Evolutionary conservation across 2,113 vertebrate genomes (phyloP), one percentile per base, ranked within the genome.

Genomic region (Gymnogyps californianus): DNA sequence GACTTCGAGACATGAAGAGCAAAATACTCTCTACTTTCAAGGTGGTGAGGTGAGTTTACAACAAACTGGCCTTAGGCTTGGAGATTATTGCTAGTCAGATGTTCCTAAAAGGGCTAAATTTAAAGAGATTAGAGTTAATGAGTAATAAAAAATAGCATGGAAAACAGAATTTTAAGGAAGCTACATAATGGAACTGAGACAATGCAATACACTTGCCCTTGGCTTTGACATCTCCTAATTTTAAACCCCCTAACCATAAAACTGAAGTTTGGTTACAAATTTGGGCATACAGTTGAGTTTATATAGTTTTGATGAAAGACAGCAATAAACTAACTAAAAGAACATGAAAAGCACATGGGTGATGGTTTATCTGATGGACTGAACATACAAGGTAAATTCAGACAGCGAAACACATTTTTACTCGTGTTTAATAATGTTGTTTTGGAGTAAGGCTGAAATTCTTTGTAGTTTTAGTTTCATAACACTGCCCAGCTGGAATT

Each of bases 401-500:
- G 74, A 82, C 24, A 75, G 61, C 0, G 1, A 75, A 90, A 59
- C 9, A 64, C 40, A 49, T 67, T 96, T 91, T 72, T 76, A 59
- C 47, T 76, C 34, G 26, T 51, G 47, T 89, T 89, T 59, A 92
- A 82, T 90, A 88, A 79, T 25, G 34, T 44, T 87, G 34, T 32
- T 94, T 75, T 90, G 71, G 80, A 93, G 25, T 31, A 91, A 67
- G 34, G 49, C 28, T 93, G 83, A 90, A 94, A 90, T 95, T 89
- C 57, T 75, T 81, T 54, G 67, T 75, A 75, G 76, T 94, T 96
- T 84, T 87, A 32, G 61, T 92, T 96, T 95, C 70, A 14, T 96
- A 97, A 82, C 81, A 62, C 65, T 85, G 44, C 54, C 87, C 96
- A 97, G 74, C 89, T 97, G 93, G 93, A 96, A 93, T 89, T 95